phyloP scores from a whole-genome alignment of 2,797 vertebrate species.

The Acanthornis magna region DNA sequence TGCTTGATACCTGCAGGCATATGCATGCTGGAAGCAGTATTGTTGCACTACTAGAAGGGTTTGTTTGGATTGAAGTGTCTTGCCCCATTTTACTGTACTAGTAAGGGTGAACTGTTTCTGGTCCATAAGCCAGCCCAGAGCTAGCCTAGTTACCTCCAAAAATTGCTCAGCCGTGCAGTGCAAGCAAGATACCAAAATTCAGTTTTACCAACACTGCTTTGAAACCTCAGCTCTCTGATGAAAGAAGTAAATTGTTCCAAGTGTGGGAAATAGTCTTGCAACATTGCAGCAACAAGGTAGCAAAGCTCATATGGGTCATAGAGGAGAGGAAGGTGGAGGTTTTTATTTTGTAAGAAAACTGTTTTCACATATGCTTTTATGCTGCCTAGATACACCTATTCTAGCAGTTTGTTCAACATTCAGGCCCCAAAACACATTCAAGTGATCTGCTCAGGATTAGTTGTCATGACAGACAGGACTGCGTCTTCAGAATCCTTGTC shows the following conservation, averaged over 20 bases:
- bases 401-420: not conserved
- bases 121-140: not conserved
- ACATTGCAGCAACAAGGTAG: not conserved
- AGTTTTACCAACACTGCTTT: not conserved
- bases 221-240: not conserved
- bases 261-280: not conserved
- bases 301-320: not conserved
- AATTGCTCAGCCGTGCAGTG: not conserved
- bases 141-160: not conserved
- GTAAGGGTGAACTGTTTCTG: not conserved
- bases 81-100: not conserved
- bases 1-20: not conserved
- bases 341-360: not conserved
- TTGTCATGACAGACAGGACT: not conserved
- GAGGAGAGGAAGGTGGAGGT: not conserved
- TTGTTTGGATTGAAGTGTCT: not conserved
- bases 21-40: not conserved
- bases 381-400: not conserved
- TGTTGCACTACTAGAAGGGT: not conserved
- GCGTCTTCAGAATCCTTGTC: not conserved
- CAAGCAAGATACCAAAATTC: accelerated
- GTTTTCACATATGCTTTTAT: not conserved
- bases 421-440: not conserved
- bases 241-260: not conserved
- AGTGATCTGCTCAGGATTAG: not conserved